Base-by-base conservation (phyloP, 1,140 invertebrate genomes). In the Acromyrmex echinatior region DNA sequence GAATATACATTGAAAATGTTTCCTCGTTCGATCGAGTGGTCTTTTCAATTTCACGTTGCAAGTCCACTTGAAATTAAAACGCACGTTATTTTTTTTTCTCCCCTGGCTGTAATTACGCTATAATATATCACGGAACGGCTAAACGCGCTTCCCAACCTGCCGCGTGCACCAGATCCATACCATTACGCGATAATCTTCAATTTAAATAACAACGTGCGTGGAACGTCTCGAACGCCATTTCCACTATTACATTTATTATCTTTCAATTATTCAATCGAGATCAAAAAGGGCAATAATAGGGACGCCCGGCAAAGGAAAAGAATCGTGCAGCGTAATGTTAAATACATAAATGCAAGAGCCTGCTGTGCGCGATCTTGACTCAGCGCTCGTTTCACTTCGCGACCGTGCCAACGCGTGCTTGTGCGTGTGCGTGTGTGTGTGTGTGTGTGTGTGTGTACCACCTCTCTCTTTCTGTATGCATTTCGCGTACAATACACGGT, bases 151-250 rank as follows among this genome's bases (percentile, higher is more conserved):
- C 70, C 70, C 70, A 18, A 39, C 25, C 21, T n/a, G 28, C 62
- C 31, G 58, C 39, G 56, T 45, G 79, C 14, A 14, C 80, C 70
- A 76, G 70, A 84, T 84, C 56, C 70, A 84, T 84, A 84, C 70
- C n/a, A 84, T 84, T 84, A 84, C 28, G 49, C 70, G 80, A 84
- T 84, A 84, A 84, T 84, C 70, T 63, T 74, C 80, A 84, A 45
- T 84, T 84, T 74, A 84, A 84, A 76, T 84, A 84, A 84, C 80
- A 51, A 62, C 80, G 80, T 68, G 76, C 14, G 49, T 31, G 70
- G 18, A 63, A 76, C 71, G 49, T 76, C 39, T 39, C 66, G 25
- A 82, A 62, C 68, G 56, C 58, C 70, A 62, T 60, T 60, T 16
- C 56, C 56, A n/a, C 56, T 35, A 62, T 76, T 62, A 76, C 71